A percentile compares a stretch with the other conserved stretches of the same genome.
phyloP scores from a whole-genome alignment of 2,797 vertebrate genomes.

The Sparidentex hasta region DNA sequence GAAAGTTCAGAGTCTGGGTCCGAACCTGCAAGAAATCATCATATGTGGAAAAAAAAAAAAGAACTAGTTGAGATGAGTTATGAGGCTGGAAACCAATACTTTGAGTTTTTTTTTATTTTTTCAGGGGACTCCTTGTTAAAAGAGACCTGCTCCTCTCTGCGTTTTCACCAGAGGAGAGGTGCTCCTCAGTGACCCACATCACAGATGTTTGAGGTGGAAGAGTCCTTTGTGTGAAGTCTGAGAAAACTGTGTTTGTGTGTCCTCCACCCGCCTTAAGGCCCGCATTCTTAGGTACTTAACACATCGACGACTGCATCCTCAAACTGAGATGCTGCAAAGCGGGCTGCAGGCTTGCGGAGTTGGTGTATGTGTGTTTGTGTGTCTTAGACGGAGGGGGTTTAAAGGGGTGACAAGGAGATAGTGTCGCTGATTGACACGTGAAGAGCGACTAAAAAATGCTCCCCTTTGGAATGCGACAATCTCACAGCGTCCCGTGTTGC shows the following conservation, averaged over 20 bases:
- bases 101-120: slow-evolving; percentile 29
- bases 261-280: slow-evolving; percentile 60
- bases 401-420: slow-evolving; percentile 82
- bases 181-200: slow-evolving; percentile 74
- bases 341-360: slow-evolving; percentile 44
- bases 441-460: slow-evolving; percentile 83
- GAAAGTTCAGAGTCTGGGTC: background rate
- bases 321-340: slow-evolving; percentile 72
- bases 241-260: slow-evolving; percentile 73
- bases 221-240: slow-evolving; percentile 72
- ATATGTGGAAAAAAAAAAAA: background rate
- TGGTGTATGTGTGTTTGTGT: slow-evolving; percentile 68
- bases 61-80: slow-evolving; percentile 52
- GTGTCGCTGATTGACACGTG: slow-evolving; percentile 84
- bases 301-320: slow-evolving; percentile 76
- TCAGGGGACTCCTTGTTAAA: slow-evolving; percentile 57
- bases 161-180: slow-evolving; percentile 65
- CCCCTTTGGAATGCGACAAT: slow-evolving; percentile 84
- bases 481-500: slow-evolving; percentile 79
- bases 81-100: slow-evolving; percentile 55
- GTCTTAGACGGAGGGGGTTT: slow-evolving; percentile 59
- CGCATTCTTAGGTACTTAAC: slow-evolving; percentile 81
- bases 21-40: slow-evolving; percentile 32
- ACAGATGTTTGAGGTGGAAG: slow-evolving; percentile 74
- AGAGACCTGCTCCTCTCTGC: slow-evolving; percentile 61